These are phyloP conservation scores for Zaprionus inermis DNA, from an alignment of 1,140 invertebrate genomes.

Conservation along the genomic window DNA sequence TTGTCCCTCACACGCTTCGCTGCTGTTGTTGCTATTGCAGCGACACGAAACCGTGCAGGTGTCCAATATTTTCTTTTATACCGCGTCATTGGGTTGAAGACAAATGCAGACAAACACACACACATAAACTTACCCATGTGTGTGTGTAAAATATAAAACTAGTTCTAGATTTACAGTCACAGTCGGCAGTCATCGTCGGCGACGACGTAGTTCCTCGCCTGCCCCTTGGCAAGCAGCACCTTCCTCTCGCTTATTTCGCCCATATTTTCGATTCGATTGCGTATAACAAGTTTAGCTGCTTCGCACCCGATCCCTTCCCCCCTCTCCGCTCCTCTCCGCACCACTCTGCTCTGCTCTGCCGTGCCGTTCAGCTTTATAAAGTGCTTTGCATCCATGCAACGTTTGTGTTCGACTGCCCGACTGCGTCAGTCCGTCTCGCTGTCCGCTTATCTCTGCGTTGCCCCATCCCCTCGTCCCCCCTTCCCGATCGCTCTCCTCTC, in stretches of 20 bases:
- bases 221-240: neutral
- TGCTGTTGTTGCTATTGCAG: constrained; percentile 54
- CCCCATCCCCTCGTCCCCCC: neutral
- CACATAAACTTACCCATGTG: neutral
- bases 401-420: constrained; percentile 23
- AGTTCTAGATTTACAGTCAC: constrained; percentile 80
- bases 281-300: constrained; percentile 78
- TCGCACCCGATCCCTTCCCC: neutral
- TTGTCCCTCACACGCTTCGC: constrained; percentile 64
- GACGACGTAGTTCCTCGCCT: neutral
- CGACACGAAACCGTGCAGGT: constrained; percentile 78
- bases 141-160: constrained; percentile 74
- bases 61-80: constrained; percentile 81
- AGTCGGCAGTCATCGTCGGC: constrained; percentile 5
- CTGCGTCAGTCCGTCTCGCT: constrained; percentile 1
- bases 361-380: constrained; percentile 66
- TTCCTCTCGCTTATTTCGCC: constrained; percentile 65
- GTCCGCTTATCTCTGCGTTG: constrained; percentile 1
- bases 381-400: constrained; percentile 77
- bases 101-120: constrained; percentile 19
- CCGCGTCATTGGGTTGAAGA: constrained; percentile 63
- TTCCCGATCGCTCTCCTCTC: too few relatives aligned
- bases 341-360: constrained; percentile 34
- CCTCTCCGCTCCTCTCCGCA: too few relatives aligned
- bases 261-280: constrained; percentile 80